A percentile compares a stretch with the other conserved stretches of the same genome.
phyloP scores from a whole-genome alignment of 2,113 vertebrate species.

The Manacus vitellinus region DNA sequence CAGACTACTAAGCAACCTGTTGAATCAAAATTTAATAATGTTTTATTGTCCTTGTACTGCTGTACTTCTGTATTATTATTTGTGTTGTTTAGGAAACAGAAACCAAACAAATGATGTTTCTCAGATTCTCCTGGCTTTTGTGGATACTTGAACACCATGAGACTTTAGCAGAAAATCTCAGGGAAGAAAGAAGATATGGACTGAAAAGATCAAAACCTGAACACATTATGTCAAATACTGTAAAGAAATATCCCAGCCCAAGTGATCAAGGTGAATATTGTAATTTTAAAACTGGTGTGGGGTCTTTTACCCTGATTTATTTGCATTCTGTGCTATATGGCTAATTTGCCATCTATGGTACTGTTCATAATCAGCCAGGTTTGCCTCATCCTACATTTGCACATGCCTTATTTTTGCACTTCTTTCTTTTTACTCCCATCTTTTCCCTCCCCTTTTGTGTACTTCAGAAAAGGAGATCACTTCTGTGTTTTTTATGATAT shows the following conservation, averaged over 20 bases:
- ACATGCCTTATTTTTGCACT: not conserved
- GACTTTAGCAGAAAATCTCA: constrained; percentile 75
- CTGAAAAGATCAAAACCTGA: constrained; percentile 70
- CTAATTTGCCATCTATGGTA: not conserved
- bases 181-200: constrained; percentile 69
- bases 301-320: not conserved
- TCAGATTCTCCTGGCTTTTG: constrained; percentile 70
- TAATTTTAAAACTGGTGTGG: not conserved
- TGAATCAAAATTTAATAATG: not conserved
- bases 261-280: constrained; percentile 77
- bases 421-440: not conserved
- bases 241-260: constrained; percentile 62
- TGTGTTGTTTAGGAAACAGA: constrained; percentile 54
- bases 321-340: not conserved
- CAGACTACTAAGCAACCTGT: not conserved
- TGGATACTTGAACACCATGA: constrained; percentile 73
- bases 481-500: not conserved
- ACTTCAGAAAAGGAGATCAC: not conserved
- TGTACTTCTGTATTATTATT: constrained; percentile 8
- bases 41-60: not conserved
- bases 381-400: not conserved
- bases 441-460: not conserved
- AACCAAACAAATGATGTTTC: constrained; percentile 67
- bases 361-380: not conserved
- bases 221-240: constrained; percentile 63